Conservation (phyloP, 30 jellyfish, hydroid and myxozoan genomes). For the Phacellophora camtschatica region DNA sequence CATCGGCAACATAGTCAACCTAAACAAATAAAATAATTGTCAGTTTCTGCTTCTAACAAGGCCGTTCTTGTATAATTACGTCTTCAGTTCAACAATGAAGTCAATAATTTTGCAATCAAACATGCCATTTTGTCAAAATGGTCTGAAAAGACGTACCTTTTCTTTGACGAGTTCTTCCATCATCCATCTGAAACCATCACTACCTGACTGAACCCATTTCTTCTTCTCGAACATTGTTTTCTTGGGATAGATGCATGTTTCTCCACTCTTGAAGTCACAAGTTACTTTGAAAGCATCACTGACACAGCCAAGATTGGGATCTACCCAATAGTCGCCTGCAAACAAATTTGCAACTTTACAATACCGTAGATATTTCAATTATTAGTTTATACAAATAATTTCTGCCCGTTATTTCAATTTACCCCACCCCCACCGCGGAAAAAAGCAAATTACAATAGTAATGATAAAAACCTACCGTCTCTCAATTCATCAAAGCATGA, state of each 20-base stretch:
- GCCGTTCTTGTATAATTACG: no score
- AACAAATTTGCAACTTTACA: no score
- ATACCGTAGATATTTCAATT: no score
- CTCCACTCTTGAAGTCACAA: constrained; percentile 81
- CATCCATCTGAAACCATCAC: constrained; percentile 87
- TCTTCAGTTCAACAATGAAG: background rate
- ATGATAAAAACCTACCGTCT: constrained; percentile 50
- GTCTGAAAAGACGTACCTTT: background rate
- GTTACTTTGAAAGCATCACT: constrained; percentile 66
- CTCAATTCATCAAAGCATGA: constrained; percentile 62
- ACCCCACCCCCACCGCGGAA: no score
- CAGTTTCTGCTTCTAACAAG: no score
- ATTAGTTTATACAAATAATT: no score
- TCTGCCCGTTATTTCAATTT: no score
- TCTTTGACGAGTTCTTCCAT: constrained; percentile 61
- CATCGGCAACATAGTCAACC: constrained; percentile 71
- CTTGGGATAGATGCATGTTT: constrained; percentile 76
- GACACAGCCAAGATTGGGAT: constrained; percentile 74
- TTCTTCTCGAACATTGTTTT: constrained; percentile 57
- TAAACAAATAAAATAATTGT: no score
- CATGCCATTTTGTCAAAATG: background rate
- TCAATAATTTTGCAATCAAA: background rate
- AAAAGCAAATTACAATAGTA: no score
- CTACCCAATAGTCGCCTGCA: constrained; percentile 77
- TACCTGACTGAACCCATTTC: constrained; percentile 79